phyloP scores from a whole-genome alignment of 2,888 invertebrate genomes.

The Nowickia ferox region DNA sequence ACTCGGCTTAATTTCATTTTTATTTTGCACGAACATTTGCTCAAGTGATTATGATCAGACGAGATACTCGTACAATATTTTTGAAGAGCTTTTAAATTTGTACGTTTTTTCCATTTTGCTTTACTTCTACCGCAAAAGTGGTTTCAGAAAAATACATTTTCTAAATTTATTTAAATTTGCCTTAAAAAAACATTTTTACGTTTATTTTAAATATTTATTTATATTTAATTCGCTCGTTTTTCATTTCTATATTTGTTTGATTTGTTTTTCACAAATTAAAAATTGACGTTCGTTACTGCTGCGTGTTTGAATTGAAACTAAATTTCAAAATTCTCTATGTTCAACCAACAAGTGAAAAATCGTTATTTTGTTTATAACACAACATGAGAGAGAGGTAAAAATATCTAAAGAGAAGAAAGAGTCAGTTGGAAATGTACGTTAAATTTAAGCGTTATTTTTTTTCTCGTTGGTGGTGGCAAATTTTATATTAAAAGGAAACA shows the following conservation, averaged over 20 bases:
- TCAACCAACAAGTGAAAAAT: conserved; percentile 58
- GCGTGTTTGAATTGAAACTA: conserved; percentile 73
- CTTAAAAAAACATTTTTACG: conserved; percentile 13
- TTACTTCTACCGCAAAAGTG: background rate
- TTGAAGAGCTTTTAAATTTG: conserved; percentile 28
- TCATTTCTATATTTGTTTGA: conserved; percentile 32
- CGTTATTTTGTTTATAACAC: background rate
- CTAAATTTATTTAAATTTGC: background rate
- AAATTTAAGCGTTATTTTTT: conserved; percentile 12
- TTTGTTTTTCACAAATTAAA: conserved; percentile 24
- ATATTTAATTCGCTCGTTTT: conserved; percentile 41
- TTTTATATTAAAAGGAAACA: background rate
- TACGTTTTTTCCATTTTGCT: background rate
- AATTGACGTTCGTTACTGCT: conserved; percentile 69
- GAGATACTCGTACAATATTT: conserved; percentile 8
- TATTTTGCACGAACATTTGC: conserved; percentile 60
- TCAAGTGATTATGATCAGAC: conserved; percentile 49
- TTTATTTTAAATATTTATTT: conserved; percentile 24
- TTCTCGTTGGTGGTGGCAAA: conserved; percentile 1
- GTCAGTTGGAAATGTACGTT: conserved; percentile 32
- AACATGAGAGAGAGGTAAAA: background rate
- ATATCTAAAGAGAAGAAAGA: conserved; percentile 3
- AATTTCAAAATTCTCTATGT: conserved; percentile 57
- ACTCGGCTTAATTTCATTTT: conserved; percentile 30
- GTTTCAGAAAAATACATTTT: background rate